phyloP scores from a whole-genome alignment of 2,888 invertebrate genomes.

The Drosophila tripunctata region DNA sequence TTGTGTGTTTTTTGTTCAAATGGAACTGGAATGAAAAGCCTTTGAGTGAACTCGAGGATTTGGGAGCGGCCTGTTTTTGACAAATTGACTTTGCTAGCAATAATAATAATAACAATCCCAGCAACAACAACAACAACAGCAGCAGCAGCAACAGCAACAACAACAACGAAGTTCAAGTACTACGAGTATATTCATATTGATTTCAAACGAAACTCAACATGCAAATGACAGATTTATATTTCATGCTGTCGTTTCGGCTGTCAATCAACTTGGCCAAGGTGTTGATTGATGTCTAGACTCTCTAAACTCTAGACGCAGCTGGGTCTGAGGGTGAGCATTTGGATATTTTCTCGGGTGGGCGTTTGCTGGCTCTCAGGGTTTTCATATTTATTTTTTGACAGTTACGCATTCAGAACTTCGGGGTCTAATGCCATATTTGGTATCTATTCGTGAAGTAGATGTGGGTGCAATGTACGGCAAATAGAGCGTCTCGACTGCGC shows the following conservation, averaged over 20 bases:
- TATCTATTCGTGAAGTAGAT: conserved; percentile 10
- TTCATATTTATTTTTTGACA: conserved; percentile 58
- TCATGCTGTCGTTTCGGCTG: conserved; percentile 67
- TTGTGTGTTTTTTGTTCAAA: conserved; percentile 7
- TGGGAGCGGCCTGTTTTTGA: conserved; percentile 59
- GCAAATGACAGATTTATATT: conserved; percentile 80
- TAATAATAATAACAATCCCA: conserved; percentile 35
- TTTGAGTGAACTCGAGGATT: conserved; percentile 34
- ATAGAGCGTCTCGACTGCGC: conserved; percentile 42
- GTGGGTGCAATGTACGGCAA: conserved; percentile 53
- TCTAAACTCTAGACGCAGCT: conserved; percentile 51
- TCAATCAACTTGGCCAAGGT: conserved; percentile 74
- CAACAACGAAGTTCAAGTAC: conserved; percentile 46
- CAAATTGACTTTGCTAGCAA: conserved; percentile 72
- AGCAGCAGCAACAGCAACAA: conserved; percentile 32
- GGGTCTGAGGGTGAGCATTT: background rate
- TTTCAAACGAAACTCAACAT: conserved; percentile 70
- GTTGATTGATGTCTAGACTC: conserved; percentile 74
- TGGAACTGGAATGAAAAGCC: conserved; percentile 43
- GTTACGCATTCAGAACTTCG: conserved; percentile 45
- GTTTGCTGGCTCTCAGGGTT: conserved; percentile 5
- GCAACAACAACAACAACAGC: conserved; percentile 22
- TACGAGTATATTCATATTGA: conserved; percentile 65
- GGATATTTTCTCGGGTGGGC: background rate
- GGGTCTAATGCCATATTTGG: conserved; percentile 23